These are phyloP conservation scores for Spodoptera exigua DNA, from an alignment of 2,888 invertebrate genomes.

Conservation along the genomic window DNA sequence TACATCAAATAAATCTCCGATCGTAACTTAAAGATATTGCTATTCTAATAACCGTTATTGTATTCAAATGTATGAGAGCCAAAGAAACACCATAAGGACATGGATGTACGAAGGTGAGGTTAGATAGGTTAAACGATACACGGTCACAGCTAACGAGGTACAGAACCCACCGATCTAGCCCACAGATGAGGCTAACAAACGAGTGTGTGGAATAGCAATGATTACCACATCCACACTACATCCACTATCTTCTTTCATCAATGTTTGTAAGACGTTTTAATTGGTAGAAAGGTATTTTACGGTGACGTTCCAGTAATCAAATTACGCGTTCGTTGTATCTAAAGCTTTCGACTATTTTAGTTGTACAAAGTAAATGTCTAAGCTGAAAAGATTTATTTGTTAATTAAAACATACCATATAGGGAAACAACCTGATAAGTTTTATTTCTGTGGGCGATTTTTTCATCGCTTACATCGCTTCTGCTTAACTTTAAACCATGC, in stretches of 20 bases:
- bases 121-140: constrained; percentile 73
- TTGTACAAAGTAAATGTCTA: no score
- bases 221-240: constrained; percentile 7
- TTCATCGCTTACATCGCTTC: no score
- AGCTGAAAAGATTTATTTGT: not conserved
- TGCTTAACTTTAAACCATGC: no score
- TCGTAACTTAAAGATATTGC: no score
- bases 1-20: no score
- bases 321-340: constrained; percentile 8
- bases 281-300: constrained; percentile 36
- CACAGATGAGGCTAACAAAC: constrained; percentile 33
- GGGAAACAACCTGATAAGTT: no score
- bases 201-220: constrained; percentile 41
- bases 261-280: constrained; percentile 39
- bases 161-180: constrained; percentile 42
- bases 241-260: constrained; percentile 26
- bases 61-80: constrained; percentile 7
- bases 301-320: constrained; percentile 7
- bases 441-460: no score
- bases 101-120: constrained; percentile 54
- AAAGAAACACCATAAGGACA: constrained; percentile 35
- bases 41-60: no score
- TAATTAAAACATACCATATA: not conserved
- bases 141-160: constrained; percentile 70
- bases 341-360: no score